Percentiles rank a stretch among this genome's conserved stretches.
These are phyloP conservation scores for Apis laboriosa DNA, from an alignment of 1,140 invertebrate species.

Conservation along the genomic window DNA sequence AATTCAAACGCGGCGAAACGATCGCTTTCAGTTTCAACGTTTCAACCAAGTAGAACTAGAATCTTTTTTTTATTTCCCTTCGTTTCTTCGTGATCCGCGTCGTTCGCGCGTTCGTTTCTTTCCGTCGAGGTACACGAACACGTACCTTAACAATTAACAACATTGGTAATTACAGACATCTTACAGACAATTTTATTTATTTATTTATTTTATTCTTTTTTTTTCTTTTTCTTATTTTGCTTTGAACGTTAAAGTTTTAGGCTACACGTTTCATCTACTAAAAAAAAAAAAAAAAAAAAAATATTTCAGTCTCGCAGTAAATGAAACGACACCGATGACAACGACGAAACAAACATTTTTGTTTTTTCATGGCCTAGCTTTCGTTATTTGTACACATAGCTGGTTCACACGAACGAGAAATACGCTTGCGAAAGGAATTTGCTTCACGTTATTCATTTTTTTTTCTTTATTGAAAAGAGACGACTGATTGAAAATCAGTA, in stretches of 20 bases:
- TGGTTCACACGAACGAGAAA: not conserved
- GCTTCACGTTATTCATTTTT: too few relatives aligned
- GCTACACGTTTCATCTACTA: constrained; percentile 50
- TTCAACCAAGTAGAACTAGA: not conserved
- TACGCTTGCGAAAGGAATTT: constrained; percentile 1
- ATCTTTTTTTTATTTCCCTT: not conserved
- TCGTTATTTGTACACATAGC: constrained; percentile 29
- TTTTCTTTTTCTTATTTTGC: not conserved
- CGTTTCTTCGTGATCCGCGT: constrained; percentile 1
- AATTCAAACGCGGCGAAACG: not conserved
- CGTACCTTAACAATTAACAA: constrained; percentile 43
- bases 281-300: not conserved
- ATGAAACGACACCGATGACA: constrained; percentile 62
- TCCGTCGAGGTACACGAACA: constrained; percentile 41
- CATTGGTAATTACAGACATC: constrained; percentile 57
- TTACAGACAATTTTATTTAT: constrained; percentile 56
- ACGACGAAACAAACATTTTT: constrained; percentile 52
- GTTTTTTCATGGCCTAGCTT: not conserved
- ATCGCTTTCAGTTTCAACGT: not conserved
- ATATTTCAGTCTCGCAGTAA: constrained; percentile 56
- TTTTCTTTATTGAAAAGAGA: not conserved
- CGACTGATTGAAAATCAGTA: constrained; percentile 21
- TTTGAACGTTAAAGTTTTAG: constrained; percentile 45
- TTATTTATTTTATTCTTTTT: constrained; percentile 4
- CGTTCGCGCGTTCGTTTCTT: constrained; percentile 12